Conservation (phyloP, 2,888 invertebrate genomes). For the Oconnorella tubifera region DNA sequence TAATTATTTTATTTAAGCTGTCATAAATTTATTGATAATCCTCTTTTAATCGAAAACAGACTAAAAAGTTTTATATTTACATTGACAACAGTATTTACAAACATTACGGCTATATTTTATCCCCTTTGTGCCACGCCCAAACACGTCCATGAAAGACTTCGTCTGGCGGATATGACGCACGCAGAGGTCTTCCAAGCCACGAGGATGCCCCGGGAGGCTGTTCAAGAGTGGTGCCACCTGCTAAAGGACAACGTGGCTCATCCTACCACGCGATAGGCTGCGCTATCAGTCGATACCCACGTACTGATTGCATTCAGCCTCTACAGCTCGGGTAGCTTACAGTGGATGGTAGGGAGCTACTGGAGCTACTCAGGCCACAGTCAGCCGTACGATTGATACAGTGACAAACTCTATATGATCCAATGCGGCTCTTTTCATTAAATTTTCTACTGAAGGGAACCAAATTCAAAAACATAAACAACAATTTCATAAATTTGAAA, state of each 20-base stretch:
- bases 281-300: not conserved
- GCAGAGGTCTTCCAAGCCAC: not conserved
- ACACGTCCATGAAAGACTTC: not conserved
- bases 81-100: no score
- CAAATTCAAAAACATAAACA: not conserved
- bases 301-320: not conserved
- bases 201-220: not conserved
- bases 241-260: not conserved
- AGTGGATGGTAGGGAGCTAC: not conserved
- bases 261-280: not conserved
- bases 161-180: not conserved
- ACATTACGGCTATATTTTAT: no score
- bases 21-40: no score
- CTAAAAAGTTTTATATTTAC: no score
- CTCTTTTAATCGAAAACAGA: no score
- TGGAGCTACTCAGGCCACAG: not conserved
- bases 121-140: no score
- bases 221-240: not conserved
- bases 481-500: not conserved
- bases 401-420: not conserved
- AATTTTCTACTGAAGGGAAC: not conserved
- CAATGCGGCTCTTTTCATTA: not conserved
- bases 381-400: not conserved
- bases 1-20: no score
- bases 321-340: not conserved